Conservation (phyloP, 2,113 vertebrate species). For the Ranitomeya variabilis region DNA sequence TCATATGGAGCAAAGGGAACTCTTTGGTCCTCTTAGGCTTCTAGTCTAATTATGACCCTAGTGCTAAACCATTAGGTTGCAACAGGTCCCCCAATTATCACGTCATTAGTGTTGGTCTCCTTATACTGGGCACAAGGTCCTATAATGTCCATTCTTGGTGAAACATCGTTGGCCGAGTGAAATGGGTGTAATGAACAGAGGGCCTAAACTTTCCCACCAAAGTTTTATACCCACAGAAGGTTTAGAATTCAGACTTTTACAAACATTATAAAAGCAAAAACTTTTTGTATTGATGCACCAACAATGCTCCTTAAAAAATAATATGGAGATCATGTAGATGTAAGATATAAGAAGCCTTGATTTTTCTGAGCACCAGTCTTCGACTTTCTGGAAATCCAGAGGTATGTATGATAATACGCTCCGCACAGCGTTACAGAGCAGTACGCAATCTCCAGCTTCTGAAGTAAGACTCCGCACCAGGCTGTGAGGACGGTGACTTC, state of each 20-base stretch:
- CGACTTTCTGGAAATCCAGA: background rate
- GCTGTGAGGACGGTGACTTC: slow-evolving; percentile 38
- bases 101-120: no score
- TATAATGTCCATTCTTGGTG: no score
- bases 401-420: slow-evolving; percentile 19
- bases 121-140: no score
- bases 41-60: no score
- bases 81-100: no score
- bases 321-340: background rate
- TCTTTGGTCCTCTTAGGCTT: no score
- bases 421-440: background rate
- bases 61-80: no score
- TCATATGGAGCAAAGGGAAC: no score
- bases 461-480: slow-evolving; percentile 32
- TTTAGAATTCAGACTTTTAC: background rate
- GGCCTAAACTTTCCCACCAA: background rate
- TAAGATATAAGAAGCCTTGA: background rate
- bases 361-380: background rate
- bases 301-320: background rate
- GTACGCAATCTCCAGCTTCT: slow-evolving; percentile 9
- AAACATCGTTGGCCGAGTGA: no score
- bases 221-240: background rate
- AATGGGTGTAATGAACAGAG: no score
- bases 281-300: background rate
- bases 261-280: background rate